Evolutionary conservation across 2,888 invertebrate species (phyloP).

Genomic region (Allygus modestus): DNA sequence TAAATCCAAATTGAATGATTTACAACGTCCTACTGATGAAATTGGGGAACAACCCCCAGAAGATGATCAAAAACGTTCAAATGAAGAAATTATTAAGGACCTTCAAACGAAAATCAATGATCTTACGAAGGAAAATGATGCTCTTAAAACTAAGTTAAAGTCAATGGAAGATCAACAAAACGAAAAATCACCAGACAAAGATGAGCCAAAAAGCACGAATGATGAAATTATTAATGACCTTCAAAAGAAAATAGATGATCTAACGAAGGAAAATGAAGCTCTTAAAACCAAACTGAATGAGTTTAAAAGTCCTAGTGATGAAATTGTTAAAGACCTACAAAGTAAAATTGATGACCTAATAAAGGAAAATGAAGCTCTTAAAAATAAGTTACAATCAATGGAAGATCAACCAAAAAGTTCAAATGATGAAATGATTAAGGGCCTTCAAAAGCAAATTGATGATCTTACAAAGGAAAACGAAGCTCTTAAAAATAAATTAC

Average conservation of each 20-base stretch:
- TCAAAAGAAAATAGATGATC: neutral
- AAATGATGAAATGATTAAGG: neutral
- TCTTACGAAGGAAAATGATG: constrained; percentile 1
- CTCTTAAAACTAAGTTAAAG: neutral
- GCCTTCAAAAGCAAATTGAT: neutral
- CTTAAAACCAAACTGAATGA: neutral
- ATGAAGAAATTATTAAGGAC: constrained; percentile 3
- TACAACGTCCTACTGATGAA: neutral
- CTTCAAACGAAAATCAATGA: neutral
- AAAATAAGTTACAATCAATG: neutral
- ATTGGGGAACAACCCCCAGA: neutral
- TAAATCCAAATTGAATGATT: neutral
- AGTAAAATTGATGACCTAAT: neutral
- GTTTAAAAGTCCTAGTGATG: too few relatives aligned
- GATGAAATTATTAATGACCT: constrained; percentile 1
- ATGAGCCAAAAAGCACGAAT: neutral
- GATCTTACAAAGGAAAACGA: constrained; percentile 12
- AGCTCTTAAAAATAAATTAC: too few relatives aligned
- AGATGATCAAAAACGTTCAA: neutral
- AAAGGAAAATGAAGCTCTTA: constrained; percentile 36
- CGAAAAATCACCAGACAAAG: neutral
- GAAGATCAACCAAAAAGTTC: neutral
- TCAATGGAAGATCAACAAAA: neutral
- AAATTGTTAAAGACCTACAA: neutral
- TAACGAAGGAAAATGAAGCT: neutral